Conservation (phyloP, 2,797 vertebrate genomes). For the Poecile montanus region DNA sequence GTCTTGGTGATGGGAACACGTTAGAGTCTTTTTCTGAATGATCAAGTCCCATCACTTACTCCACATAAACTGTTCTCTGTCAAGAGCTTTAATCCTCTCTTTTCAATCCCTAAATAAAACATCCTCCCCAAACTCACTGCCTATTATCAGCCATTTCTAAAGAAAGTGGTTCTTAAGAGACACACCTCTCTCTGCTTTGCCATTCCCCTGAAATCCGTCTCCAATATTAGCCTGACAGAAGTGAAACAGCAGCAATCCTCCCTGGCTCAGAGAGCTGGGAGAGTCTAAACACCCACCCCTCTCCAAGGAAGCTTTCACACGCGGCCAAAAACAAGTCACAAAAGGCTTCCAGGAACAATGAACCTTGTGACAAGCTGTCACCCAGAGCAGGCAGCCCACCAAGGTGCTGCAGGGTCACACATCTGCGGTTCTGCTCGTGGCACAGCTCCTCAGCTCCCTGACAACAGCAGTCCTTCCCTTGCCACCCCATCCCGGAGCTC, state of each 20-base stretch:
- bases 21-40: neutral
- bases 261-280: neutral
- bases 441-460: neutral
- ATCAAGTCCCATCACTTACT: neutral
- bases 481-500: neutral
- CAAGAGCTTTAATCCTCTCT: conserved; percentile 13
- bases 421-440: neutral
- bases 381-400: neutral
- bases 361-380: neutral
- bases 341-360: neutral
- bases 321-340: neutral
- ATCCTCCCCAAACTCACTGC: neutral
- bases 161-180: neutral
- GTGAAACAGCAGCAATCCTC: neutral
- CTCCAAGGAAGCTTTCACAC: neutral
- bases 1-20: neutral
- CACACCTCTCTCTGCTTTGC: neutral
- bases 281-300: neutral
- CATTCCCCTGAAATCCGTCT: neutral
- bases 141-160: conserved; percentile 22
- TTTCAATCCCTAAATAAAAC: conserved; percentile 34
- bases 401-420: neutral
- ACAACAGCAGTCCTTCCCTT: neutral
- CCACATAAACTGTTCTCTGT: neutral
- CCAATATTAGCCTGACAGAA: neutral